Percentiles rank a stretch among this genome's conserved stretches.
Conservation (phyloP, 2,797 vertebrate species). For the Hemibagrus guttatus region DNA sequence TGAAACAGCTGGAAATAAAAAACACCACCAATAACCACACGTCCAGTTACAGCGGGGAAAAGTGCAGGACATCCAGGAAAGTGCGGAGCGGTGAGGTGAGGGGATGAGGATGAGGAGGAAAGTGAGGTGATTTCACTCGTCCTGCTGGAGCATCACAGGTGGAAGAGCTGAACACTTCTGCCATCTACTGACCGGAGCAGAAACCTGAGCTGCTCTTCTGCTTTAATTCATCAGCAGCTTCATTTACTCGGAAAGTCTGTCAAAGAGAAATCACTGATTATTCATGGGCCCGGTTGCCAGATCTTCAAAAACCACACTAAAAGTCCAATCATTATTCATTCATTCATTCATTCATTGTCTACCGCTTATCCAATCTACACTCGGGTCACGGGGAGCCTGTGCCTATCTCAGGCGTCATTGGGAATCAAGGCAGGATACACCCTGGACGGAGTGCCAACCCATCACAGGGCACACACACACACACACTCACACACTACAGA, state of each 20-base stretch:
- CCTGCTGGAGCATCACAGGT: background rate
- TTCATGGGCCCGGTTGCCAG: background rate
- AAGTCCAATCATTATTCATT: too few species aligned
- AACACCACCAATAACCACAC: background rate
- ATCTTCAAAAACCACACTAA: background rate
- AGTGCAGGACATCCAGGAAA: constrained; percentile 20
- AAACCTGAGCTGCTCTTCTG: constrained; percentile 4
- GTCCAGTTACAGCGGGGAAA: background rate
- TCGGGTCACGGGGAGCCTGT: too few species aligned
- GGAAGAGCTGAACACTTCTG: constrained; percentile 27
- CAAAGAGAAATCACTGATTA: background rate
- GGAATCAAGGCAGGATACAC: too few species aligned
- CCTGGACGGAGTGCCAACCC: too few species aligned
- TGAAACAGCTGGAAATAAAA: constrained; percentile 21
- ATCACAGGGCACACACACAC: too few species aligned
- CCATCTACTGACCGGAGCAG: constrained; percentile 29
- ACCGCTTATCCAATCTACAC: too few species aligned
- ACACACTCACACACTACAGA: too few species aligned
- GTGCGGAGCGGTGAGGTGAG: background rate
- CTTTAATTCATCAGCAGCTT: background rate
- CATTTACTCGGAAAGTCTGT: background rate
- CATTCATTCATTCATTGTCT: too few species aligned
- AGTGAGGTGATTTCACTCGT: background rate
- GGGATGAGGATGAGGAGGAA: too few species aligned
- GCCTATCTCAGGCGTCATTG: too few species aligned